Evolutionary conservation across 2,113 vertebrate genomes (phyloP), one percentile per base, ranked within the genome.

Genomic region (Microcebus ravelobensis): DNA sequence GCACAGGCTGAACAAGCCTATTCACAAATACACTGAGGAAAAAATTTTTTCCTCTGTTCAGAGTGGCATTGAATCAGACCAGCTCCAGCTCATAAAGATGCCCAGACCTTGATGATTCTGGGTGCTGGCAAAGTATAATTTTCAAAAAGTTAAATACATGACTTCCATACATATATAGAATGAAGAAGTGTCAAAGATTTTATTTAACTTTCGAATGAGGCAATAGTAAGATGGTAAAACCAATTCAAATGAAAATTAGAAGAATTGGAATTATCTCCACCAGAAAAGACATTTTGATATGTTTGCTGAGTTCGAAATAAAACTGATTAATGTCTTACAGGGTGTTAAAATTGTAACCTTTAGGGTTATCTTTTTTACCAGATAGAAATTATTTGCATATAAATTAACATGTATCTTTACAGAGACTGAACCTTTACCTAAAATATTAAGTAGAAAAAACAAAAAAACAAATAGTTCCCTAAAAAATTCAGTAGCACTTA

Each of bases 281-380:
- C 39, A 83, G 61, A 55, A 92, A 79, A 96, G 68, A 39, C 45
- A 68, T 81, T 77, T 50, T 87, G 70, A 67, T 80, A 52, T 39
- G 29, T 92, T 92, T 68, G 36, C 65, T 84, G 57, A 74, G n/a
- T 96, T 80, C 85, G 77, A 86, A 65, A 83, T 12, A 76, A 91
- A 96, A 91, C 13, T 84, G 48, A 57, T 67, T 83, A 80, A 48
- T 80, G 20, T 45, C 52, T 12, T 55, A 12, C 4, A 67, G 25
- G 23, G 31, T 11, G 82, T 50, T 88, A 67, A 83, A 79, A 55
- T 31, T 36, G 10, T 18, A 81, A 86, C 13, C 39, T 91, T 87
- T 84, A 83, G 31, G 36, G 15, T 65, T 95, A 71, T 59, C 18
- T 27, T 83, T 90, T 57, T 76, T 36, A 39, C 67, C 29, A 82